These are phyloP conservation scores for Metallyticus violacea DNA, from an alignment of 2,888 invertebrate genomes.

Conservation along the genomic window DNA sequence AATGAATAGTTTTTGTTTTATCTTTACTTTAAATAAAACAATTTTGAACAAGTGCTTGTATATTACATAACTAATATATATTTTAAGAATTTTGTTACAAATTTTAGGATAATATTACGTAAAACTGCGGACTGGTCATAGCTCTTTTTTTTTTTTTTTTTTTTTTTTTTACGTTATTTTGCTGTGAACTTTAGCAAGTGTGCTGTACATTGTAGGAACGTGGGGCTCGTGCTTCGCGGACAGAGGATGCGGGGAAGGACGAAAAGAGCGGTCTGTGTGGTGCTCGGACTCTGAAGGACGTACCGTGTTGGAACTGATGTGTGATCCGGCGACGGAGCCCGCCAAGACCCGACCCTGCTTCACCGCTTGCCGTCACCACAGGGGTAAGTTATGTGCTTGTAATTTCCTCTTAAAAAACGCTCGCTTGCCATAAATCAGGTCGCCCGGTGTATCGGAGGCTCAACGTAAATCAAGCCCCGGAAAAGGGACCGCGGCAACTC, in stretches of 20 bases:
- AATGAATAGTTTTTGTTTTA: no score
- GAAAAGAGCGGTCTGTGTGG: constrained; percentile 38
- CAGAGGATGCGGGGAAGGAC: constrained; percentile 39
- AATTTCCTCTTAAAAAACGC: not conserved
- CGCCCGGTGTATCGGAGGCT: not conserved
- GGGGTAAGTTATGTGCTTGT: constrained; percentile 18
- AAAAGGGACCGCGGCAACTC: not conserved
- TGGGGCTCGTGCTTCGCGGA: constrained; percentile 40
- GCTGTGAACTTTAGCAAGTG: no score
- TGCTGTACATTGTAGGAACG: constrained; percentile 32
- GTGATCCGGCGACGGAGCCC: constrained; percentile 37
- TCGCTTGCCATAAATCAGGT: not conserved
- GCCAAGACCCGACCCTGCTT: constrained; percentile 38
- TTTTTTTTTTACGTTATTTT: no score
- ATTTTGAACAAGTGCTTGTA: no score
- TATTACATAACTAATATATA: no score
- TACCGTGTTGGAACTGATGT: constrained; percentile 38
- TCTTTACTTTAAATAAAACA: no score
- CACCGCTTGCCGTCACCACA: constrained; percentile 39
- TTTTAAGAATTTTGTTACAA: no score
- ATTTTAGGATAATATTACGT: no score
- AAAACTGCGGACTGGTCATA: no score
- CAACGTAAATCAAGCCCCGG: not conserved
- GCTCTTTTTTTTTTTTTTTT: no score
- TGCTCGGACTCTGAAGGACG: constrained; percentile 38